These are phyloP conservation scores for Cotesia congregata DNA, from an alignment of 2,888 invertebrate species.

Conservation along the genomic window DNA sequence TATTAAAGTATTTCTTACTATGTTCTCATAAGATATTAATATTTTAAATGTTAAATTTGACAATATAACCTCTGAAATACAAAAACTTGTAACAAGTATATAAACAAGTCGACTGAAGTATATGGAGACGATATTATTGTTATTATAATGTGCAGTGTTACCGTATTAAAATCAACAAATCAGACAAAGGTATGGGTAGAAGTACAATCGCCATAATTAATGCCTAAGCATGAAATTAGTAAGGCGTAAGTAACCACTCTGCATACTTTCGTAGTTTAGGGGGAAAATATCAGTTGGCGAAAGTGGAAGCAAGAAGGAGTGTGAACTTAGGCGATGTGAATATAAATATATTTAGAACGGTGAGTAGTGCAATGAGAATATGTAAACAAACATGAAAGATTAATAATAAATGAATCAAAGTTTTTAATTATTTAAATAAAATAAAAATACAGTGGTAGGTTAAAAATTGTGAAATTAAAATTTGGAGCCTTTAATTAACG, in stretches of 20 bases:
- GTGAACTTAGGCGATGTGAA: conserved; percentile 2
- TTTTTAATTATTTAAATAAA: not conserved
- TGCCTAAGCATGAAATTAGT: not conserved
- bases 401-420: not conserved
- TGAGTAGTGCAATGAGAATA: not conserved
- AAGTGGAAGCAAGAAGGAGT: not conserved
- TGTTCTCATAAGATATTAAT: not conserved
- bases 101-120: too few relatives aligned
- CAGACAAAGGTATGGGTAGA: too few relatives aligned
- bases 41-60: not conserved
- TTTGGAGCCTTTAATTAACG: too few relatives aligned
- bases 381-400: not conserved
- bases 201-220: not conserved
- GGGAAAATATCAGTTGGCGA: not conserved
- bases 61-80: not conserved
- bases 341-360: not conserved
- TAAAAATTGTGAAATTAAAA: too few relatives aligned
- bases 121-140: too few relatives aligned
- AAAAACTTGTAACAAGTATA: too few relatives aligned
- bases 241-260: not conserved
- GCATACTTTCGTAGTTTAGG: not conserved
- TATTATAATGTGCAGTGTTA: too few relatives aligned
- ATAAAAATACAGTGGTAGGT: not conserved
- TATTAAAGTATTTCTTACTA: conserved; percentile 4
- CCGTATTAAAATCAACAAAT: too few relatives aligned